Evolutionary conservation across 1,140 invertebrate species (phyloP).

Genomic region (Sitophilus oryzae): DNA sequence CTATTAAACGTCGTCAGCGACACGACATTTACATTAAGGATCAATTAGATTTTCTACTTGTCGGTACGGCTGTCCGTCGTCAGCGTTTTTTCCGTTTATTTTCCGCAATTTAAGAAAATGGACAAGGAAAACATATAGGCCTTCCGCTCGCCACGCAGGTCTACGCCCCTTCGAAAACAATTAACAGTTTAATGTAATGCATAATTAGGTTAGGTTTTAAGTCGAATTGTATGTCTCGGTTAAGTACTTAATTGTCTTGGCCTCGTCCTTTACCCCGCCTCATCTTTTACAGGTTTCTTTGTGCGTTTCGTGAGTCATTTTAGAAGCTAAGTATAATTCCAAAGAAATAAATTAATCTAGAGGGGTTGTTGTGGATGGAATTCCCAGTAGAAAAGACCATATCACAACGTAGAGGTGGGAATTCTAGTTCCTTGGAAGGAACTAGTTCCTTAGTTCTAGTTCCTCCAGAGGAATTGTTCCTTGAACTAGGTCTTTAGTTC

Average conservation of each 20-base stretch:
- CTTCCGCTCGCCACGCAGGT: background rate
- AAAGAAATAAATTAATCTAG: no score
- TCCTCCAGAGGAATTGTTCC: no score
- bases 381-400: no score
- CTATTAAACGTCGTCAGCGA: background rate
- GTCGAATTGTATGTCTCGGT: background rate
- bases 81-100: no score
- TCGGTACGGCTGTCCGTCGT: no score
- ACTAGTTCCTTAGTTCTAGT: no score
- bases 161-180: background rate
- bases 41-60: background rate
- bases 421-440: no score
- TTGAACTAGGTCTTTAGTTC: no score
- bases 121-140: background rate
- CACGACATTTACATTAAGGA: background rate
- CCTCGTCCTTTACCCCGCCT: background rate
- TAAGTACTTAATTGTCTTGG: background rate
- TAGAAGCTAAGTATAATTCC: no score
- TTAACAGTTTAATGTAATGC: background rate
- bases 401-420: no score
- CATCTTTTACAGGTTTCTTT: background rate
- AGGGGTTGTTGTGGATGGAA: no score
- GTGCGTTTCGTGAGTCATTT: background rate
- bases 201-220: background rate
- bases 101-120: background rate